Base-by-base conservation (phyloP, 2,888 invertebrate genomes). In the Drosophila algonquin region DNA sequence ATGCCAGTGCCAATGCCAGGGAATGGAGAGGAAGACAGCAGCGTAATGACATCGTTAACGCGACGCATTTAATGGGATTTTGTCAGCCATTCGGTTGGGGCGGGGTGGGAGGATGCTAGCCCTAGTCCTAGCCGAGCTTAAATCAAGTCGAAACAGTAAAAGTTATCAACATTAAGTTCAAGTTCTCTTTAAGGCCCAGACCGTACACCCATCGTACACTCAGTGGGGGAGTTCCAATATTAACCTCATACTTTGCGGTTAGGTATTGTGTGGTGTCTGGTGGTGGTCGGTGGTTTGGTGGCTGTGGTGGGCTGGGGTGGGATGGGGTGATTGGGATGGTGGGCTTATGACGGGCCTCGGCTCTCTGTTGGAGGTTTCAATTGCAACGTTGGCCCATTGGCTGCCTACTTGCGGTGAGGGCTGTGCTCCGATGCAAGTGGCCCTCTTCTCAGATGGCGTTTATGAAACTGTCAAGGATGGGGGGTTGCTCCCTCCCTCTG, bases 1-100 rank as follows among this genome's bases (percentile, higher is more conserved):
- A 1, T 27, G 27, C 1, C 27, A 27, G 7, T 27, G 97, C 76
- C 96, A 32, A 97, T 96, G 14, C 14, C 14, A 14, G 40, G 40
- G 14, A 14, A 6, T 40, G 40, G 40, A 6, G 40, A 6, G 12
- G n/a, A 40, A 40, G 40, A 40, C 40, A 40, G 79, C 44, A 68
- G 77, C 94, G 94, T 54, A 88, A 83, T 88, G 89, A 88, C 87
- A 83, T 83, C 83, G 87, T 83, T 83, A 88, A 88, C 89, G 80
- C 68, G 56, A 62, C 69, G 71, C 78, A 59, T 86, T 88, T 88
- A 83, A 83, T 83, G 87, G 80, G 68, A 64, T 76, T 52, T 73
- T 59, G 59, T 56, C 51, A 40, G 48, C 50, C 51, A 40, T 40
- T 40, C 14, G 5, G 14, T 5, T 6, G 35, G 35, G 6, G 5